Evolutionary conservation across 2,113 vertebrate genomes (phyloP), one percentile per base, ranked within the genome.

Genomic region (Gobio gobio): DNA sequence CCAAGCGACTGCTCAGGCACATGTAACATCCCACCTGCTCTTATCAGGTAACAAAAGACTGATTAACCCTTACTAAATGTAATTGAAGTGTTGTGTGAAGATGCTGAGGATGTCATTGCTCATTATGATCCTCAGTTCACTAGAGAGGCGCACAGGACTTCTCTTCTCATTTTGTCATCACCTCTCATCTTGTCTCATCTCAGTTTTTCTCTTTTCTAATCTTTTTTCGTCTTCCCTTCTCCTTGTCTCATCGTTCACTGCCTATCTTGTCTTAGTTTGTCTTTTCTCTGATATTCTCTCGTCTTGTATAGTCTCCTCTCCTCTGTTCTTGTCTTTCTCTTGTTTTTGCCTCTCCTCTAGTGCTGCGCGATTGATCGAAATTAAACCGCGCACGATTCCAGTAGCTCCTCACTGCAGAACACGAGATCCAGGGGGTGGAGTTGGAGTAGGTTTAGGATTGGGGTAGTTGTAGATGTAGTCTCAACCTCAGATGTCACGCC

Each of bases 1-100:
- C 66, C 80, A 36, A 5, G 16, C 33, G 29, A 82, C 10, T 83
- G 63, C 66, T 70, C 47, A 40, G 29, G 80, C 43, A 9, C 59
- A 49, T 66, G 59, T 26, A 36, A 56, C 49, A 5, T 70, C 64
- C 49, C 64, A 40, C 80, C 63, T 51, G 63, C 22, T 79, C 75
- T 33, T 79, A 47, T 63, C 54, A 49, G 76, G 51, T 59, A 73
- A 61, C 56, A 45, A 54, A 61, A 43, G 16, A 81, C 40, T 63
- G 45, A 58, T 56, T 70, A 72, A 59, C 12, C 24, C n/a, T 79
- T 85, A 85, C 72, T 73, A 13, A 73, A 66, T 74, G 43, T 70
- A 63, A 81, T 47, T 79, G 64, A 56, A 81, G 78, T 81, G 51
- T 74, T 86, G 51, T 79, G 22, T 7, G 47, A 72, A 79, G 83